Percentiles rank a stretch among this genome's conserved stretches.
Conservation (phyloP, 2,888 invertebrate species). For the Patella caerulea region DNA sequence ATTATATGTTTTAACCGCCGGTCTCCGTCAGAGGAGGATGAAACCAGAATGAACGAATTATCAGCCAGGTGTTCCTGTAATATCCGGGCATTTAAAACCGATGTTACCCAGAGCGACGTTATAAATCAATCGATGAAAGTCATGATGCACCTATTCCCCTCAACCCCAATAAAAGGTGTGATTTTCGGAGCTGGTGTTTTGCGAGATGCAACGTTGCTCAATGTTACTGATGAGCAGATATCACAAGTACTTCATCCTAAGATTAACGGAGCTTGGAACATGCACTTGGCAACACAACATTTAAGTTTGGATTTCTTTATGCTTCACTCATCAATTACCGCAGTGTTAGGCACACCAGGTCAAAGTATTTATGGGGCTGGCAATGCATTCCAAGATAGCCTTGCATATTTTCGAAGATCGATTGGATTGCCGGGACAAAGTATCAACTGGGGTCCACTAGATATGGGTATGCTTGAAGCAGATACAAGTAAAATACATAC, state of each 20-base stretch:
- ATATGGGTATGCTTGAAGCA: slow-evolving; percentile 46
- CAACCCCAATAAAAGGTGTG: slow-evolving; percentile 43
- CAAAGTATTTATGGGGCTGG: slow-evolving; percentile 58
- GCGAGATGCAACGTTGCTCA: slow-evolving; percentile 34
- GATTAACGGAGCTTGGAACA: slow-evolving; percentile 54
- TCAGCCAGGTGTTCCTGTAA: slow-evolving; percentile 26
- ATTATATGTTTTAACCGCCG: slow-evolving; percentile 40
- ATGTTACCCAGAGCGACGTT: slow-evolving; percentile 32
- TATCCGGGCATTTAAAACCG: slow-evolving; percentile 38
- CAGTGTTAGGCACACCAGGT: slow-evolving; percentile 52
- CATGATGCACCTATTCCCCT: neutral
- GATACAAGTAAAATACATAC: neutral
- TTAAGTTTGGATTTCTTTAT: slow-evolving; percentile 55
- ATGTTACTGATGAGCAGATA: slow-evolving; percentile 39
- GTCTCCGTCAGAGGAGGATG: slow-evolving; percentile 30
- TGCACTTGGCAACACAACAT: slow-evolving; percentile 47
- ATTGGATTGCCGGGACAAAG: slow-evolving; percentile 46
- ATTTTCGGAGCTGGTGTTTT: slow-evolving; percentile 55
- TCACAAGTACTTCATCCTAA: slow-evolving; percentile 46
- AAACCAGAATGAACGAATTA: slow-evolving; percentile 31
- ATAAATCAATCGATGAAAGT: too few relatives aligned
- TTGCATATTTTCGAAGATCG: slow-evolving; percentile 47
- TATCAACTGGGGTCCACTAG: slow-evolving; percentile 58
- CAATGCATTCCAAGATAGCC: slow-evolving; percentile 54
- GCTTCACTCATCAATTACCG: slow-evolving; percentile 54